Conservation (phyloP, 2,888 invertebrate genomes). For the Campoplex nolae region DNA sequence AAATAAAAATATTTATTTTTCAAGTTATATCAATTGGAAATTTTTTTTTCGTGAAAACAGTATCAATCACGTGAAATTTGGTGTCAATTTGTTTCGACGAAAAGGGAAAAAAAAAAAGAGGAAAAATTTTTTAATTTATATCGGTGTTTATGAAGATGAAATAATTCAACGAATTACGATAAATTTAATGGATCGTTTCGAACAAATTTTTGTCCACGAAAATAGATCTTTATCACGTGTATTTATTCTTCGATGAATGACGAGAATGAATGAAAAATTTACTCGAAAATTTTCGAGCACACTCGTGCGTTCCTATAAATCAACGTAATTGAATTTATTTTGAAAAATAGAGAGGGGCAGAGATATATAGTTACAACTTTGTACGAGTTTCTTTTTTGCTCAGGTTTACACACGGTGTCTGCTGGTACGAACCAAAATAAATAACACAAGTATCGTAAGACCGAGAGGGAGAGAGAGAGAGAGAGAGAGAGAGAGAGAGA, state of each 20-base stretch:
- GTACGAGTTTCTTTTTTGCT: not conserved
- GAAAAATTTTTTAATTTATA: not conserved
- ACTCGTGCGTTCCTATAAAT: not conserved
- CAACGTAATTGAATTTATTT: not conserved
- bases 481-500: not conserved
- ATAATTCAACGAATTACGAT: not conserved
- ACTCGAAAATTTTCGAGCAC: not conserved
- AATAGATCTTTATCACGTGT: not conserved
- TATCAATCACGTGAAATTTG: not conserved
- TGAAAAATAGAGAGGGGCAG: not conserved
- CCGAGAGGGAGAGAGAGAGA: not conserved
- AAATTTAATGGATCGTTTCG: not conserved
- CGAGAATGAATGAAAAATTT: not conserved
- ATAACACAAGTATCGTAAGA: constrained; percentile 57
- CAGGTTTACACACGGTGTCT: constrained; percentile 36
- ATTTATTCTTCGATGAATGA: not conserved
- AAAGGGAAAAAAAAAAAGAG: not conserved
- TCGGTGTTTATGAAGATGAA: not conserved
- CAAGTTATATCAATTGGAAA: not conserved
- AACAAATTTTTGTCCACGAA: not conserved
- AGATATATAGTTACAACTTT: not conserved
- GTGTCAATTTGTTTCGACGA: not conserved
- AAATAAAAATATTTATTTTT: not conserved
- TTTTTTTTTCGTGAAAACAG: not conserved
- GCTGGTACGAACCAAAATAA: constrained; percentile 62